Evolutionary conservation across 1,140 invertebrate genomes (phyloP).

Genomic region (Drosophila lini): DNA sequence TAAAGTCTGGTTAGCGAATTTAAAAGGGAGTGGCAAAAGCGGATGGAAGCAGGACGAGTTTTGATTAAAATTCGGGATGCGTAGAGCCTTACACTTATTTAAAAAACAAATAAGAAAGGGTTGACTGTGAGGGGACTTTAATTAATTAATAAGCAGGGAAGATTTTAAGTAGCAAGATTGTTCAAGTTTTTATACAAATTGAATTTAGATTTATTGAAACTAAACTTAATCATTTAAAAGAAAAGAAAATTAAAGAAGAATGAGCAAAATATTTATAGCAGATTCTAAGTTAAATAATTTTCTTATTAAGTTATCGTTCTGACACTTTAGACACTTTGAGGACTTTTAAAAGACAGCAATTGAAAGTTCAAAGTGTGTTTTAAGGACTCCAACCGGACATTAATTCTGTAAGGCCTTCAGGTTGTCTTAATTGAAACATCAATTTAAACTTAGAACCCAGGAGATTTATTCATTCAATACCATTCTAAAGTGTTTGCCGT

Average conservation of each 20-base stretch:
- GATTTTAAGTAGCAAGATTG: not conserved
- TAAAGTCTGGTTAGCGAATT: not conserved
- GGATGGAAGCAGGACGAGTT: not conserved
- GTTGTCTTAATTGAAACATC: constrained; percentile 23
- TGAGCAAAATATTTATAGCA: too few relatives aligned
- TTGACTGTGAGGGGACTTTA: not conserved
- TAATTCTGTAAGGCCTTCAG: not conserved
- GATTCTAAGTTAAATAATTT: too few relatives aligned
- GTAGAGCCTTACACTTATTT: not conserved
- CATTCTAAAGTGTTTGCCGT: constrained; percentile 28
- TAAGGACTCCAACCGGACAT: not conserved
- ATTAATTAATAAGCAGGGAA: constrained; percentile 6
- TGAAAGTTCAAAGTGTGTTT: not conserved
- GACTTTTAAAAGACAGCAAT: too few relatives aligned
- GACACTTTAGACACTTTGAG: too few relatives aligned
- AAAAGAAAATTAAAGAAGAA: too few relatives aligned
- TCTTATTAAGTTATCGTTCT: too few relatives aligned
- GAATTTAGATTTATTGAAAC: too few relatives aligned
- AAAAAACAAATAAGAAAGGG: not conserved
- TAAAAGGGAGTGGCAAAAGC: not conserved
- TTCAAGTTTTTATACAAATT: not conserved
- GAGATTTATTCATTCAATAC: constrained; percentile 3
- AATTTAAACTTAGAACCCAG: constrained; percentile 13
- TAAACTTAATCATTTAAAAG: too few relatives aligned
- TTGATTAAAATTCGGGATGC: constrained; percentile 4